phyloP scores from a whole-genome alignment of 2,113 vertebrate genomes.

The Pollimyrus isidori region DNA sequence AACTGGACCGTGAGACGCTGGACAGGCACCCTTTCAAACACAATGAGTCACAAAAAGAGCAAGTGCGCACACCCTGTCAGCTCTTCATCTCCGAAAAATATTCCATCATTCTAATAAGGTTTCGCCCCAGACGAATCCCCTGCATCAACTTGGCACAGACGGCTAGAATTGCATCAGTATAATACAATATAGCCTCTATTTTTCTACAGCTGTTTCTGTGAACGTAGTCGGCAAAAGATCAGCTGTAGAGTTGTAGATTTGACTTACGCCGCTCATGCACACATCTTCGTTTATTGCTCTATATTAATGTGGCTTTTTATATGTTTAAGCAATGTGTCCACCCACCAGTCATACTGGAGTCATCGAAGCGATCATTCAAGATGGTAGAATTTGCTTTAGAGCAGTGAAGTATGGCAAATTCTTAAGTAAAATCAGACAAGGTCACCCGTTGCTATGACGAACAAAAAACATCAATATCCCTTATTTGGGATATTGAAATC shows the following conservation, averaged over 20 bases:
- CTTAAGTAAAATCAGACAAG: neutral
- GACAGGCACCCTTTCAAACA: conserved; percentile 16
- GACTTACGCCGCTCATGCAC: neutral
- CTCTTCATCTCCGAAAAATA: conserved; percentile 17
- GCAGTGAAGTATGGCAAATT: neutral
- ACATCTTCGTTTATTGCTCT: neutral
- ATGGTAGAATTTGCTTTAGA: neutral
- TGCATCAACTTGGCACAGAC: conserved; percentile 17
- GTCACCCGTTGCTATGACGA: neutral
- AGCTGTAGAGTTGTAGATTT: neutral
- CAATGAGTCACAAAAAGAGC: conserved; percentile 26
- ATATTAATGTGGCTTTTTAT: neutral
- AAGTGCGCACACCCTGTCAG: conserved; percentile 14
- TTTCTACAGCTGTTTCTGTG: neutral
- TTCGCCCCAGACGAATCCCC: neutral
- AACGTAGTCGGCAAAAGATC: neutral
- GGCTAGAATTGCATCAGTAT: neutral
- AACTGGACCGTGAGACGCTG: neutral
- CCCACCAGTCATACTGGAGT: neutral
- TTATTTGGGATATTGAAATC: neutral
- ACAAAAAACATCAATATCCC: neutral
- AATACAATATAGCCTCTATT: conserved; percentile 11
- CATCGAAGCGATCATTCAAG: neutral
- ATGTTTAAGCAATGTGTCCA: neutral
- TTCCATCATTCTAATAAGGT: conserved; percentile 36